These are phyloP conservation scores for Polyommatus icarus DNA, from an alignment of 2,888 invertebrate genomes.

Conservation along the genomic window DNA sequence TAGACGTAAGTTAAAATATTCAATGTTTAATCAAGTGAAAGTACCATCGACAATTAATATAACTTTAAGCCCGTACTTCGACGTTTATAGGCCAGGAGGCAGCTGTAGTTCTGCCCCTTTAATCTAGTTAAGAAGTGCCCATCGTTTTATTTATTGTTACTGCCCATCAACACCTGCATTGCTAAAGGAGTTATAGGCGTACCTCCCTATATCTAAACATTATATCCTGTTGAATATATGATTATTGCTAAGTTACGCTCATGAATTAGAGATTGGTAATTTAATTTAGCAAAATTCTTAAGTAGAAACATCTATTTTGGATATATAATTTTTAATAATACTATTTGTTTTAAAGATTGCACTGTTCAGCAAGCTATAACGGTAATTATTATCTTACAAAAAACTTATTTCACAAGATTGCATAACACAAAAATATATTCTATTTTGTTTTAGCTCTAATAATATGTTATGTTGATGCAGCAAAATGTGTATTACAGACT, in stretches of 20 bases:
- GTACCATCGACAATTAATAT: not conserved
- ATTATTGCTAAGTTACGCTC: no score
- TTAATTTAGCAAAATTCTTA: no score
- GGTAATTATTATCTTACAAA: not conserved
- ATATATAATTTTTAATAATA: not conserved
- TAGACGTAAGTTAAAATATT: not conserved
- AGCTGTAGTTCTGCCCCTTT: not conserved
- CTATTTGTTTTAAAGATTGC: not conserved
- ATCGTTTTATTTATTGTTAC: not conserved
- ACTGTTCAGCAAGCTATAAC: not conserved
- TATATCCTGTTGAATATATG: no score
- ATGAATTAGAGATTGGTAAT: no score
- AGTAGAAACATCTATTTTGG: not conserved
- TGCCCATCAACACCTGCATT: not conserved
- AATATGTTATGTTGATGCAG: not conserved
- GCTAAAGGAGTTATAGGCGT: not conserved
- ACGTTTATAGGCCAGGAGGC: slow-evolving; percentile 8
- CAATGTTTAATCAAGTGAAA: slow-evolving; percentile 1
- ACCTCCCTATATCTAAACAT: not conserved
- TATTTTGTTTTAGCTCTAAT: not conserved
- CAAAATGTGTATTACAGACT: not conserved
- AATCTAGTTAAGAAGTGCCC: not conserved
- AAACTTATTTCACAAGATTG: not conserved
- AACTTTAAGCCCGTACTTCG: not conserved
- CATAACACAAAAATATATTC: not conserved